Evolutionary conservation across 2,113 vertebrate genomes (phyloP).

Genomic region (Hippocampus comes): DNA sequence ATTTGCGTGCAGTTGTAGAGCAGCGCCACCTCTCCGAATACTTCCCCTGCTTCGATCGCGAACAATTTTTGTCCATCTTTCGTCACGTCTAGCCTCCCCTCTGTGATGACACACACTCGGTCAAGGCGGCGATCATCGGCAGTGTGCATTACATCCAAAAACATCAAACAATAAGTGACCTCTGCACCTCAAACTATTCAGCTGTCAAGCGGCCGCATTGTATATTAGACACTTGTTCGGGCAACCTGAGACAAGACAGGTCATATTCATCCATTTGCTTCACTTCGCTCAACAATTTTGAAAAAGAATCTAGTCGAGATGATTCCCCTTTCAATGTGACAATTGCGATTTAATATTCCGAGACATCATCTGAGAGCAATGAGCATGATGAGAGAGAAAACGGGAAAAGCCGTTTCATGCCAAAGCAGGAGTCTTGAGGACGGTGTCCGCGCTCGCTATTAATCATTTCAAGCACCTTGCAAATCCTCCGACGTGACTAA

Average conservation of each 20-base stretch:
- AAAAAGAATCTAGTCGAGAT: no score
- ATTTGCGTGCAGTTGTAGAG: constrained; percentile 69
- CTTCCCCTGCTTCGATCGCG: constrained; percentile 60
- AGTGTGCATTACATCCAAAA: neutral
- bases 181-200: no score
- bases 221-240: no score
- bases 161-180: neutral
- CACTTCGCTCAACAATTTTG: no score
- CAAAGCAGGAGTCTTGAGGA: constrained; percentile 15
- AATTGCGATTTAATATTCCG: no score
- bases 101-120: constrained; percentile 52
- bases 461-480: neutral
- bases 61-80: constrained; percentile 65
- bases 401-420: constrained; percentile 8
- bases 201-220: no score
- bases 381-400: neutral
- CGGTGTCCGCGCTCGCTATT: neutral
- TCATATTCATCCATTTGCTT: no score
- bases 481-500: constrained; percentile 14
- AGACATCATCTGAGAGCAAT: constrained; percentile 2
- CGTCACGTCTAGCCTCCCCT: constrained; percentile 71
- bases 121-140: constrained; percentile 5
- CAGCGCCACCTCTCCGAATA: constrained; percentile 73
- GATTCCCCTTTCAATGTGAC: no score
- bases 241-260: no score